These are phyloP conservation scores for Xenopus borealis DNA, from an alignment of 2,113 vertebrate species.

Conservation along the genomic window DNA sequence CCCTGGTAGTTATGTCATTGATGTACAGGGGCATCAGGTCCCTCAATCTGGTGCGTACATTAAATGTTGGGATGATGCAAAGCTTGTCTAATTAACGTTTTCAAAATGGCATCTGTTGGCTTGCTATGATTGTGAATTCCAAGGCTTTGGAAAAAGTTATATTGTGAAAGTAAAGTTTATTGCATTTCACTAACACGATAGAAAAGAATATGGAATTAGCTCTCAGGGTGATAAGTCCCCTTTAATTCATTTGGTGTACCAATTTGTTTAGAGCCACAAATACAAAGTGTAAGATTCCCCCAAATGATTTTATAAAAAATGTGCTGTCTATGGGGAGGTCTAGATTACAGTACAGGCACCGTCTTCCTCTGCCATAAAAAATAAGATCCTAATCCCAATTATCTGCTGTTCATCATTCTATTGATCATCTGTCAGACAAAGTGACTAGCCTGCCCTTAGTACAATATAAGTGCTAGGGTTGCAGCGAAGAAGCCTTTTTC, in stretches of 20 bases:
- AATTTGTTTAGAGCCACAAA: constrained; percentile 19
- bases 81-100: too few species aligned
- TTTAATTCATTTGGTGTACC: constrained; percentile 38
- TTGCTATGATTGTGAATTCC: too few species aligned
- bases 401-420: constrained; percentile 42
- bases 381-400: constrained; percentile 46
- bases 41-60: too few species aligned
- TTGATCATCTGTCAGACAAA: constrained; percentile 45
- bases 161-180: too few species aligned
- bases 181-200: too few species aligned
- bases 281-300: constrained; percentile 32
- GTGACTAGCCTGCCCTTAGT: constrained; percentile 26
- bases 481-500: constrained; percentile 21
- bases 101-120: too few species aligned
- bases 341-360: constrained; percentile 39
- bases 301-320: constrained; percentile 40
- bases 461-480: constrained; percentile 26
- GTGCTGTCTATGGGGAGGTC: constrained; percentile 24
- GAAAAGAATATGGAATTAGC: too few species aligned
- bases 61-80: too few species aligned
- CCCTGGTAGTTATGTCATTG: too few species aligned
- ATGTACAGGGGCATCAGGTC: too few species aligned
- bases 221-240: background rate
- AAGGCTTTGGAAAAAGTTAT: too few species aligned
- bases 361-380: constrained; percentile 41